Evolutionary conservation across 2,797 vertebrate species (phyloP), one percentile per base, ranked within the genome.

Genomic region (Delichon dasypus): DNA sequence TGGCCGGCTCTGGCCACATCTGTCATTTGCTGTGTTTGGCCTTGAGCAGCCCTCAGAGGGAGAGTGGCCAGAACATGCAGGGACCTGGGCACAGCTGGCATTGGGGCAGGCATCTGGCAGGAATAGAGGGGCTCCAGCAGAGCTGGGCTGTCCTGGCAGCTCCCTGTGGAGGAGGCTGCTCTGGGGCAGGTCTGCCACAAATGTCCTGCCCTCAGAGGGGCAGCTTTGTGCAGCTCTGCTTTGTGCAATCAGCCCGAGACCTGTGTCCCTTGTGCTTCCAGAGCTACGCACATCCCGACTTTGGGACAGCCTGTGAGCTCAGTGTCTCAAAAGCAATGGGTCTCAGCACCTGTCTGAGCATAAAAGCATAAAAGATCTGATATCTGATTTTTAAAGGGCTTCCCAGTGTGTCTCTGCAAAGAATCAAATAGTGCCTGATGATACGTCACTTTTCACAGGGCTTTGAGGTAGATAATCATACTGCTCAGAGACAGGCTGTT

Each of bases 321-420:
- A 72, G 81, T 20, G 11, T 55, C 42, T 57, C 55, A 42, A 84
- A 62, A 93, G 47, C 76, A 68, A 4, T 18, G 44, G 71, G 47
- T 84, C 26, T 54, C 47, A 78, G 82, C 27, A 10, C 25, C 93
- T 70, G 13, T 44, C 57, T 57, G 21, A 66, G 79, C 45, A 53
- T 78, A 34, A 90, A 23, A 66, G 79, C 45, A 53, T 78, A 34
- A 90, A 77, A 88, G 44, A n/a, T 48, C 2, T 1, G 65, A 14
- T 75, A 74, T 84, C 65, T 2, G 9, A 60, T 64, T 91, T 89
- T 68, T 86, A 86, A 92, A 88, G 51, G n/a, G 40, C 88, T 86
- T 84, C 89, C 73, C 3, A 5, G 62, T 40, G 54, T 0, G 8
- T 65, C 16, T 79, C 45, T 74, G 11, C 1, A 74, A 73, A 81